Base-by-base conservation (phyloP, 2,113 vertebrate species). In the Gobius niger region DNA sequence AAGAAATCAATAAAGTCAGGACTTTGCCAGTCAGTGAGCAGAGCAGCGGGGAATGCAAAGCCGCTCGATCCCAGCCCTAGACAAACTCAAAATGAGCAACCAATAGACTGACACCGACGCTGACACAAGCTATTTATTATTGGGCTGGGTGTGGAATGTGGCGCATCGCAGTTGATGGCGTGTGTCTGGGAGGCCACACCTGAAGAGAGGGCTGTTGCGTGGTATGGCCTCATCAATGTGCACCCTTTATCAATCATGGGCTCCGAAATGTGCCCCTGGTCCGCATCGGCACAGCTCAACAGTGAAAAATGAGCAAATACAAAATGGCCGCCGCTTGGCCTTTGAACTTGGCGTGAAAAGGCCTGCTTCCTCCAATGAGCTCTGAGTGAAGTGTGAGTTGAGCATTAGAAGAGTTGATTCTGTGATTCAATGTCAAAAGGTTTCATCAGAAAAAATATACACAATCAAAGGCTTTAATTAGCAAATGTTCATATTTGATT, bases 51-150 rank as follows among this genome's bases (percentile, higher is more conserved):
- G 80, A 89, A 89, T 88, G 84, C 87, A 90, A 85, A 90, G 82
- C 83, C 82, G 77, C 78, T 73, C 78, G 54, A 24, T 86, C 71
- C 90, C 89, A 91, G 72, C 85, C 77, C 88, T 81, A 92, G 94
- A 96, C 95, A 93, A 95, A 94, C 95, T 92, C 94, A 94, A 96
- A 95, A 95, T 93, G 86, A 95, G 96, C 94, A 94, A 94, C 93
- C 96, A 93, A 93, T 93, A 93, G 93, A 91, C 95, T 96, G 96
- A 97, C 96, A 95, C 93, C 88, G 83, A 89, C 90, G 93, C 92
- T 96, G 96, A 98, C 96, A 97, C 93, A 82, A 92, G 90, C 90
- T 94, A 95, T 97, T 96, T 98, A 96, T 96, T 98, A 96, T 97
- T 96, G 97, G 94, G 90, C 92, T 89, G 83, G 82, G 85, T 83